Evolutionary conservation across 2,797 vertebrate species (phyloP).

Genomic region (Parambassis ranga): DNA sequence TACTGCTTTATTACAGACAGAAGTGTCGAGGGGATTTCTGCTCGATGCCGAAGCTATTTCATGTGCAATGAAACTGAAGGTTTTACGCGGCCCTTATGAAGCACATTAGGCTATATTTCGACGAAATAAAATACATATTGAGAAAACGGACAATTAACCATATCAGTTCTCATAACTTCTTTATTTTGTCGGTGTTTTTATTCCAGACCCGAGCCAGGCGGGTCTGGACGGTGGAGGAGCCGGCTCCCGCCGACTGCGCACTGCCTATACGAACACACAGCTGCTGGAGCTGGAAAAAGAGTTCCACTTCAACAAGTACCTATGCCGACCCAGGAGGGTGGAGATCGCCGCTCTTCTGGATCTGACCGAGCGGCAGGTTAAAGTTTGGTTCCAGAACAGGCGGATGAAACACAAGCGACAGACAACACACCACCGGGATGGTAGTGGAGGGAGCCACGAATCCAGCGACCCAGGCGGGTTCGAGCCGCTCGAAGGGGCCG

Average conservation of each 20-base stretch:
- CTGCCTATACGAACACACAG: conserved; percentile 99
- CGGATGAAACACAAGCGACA: conserved; percentile 99
- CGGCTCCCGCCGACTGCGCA: conserved; percentile 90
- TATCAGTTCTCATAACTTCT: too few relatives aligned
- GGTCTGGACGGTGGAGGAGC: conserved; percentile 77
- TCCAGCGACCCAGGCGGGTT: conserved; percentile 76
- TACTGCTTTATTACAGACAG: conserved; percentile 54
- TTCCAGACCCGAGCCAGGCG: conserved; percentile 79
- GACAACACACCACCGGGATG: conserved; percentile 86
- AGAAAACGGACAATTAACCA: too few relatives aligned
- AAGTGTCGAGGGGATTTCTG: conserved; percentile 31
- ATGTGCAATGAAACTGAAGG: conserved; percentile 27
- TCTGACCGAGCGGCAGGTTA: conserved; percentile 96
- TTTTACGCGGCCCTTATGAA: conserved; percentile 19
- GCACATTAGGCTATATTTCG: too few relatives aligned
- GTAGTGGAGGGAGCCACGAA: conserved; percentile 67
- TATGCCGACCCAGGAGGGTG: conserved; percentile 93
- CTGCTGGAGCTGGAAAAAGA: conserved; percentile 98
- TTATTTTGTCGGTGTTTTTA: too few relatives aligned
- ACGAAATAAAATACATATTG: too few relatives aligned
- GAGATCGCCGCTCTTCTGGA: conserved; percentile 96
- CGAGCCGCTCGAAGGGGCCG: conserved; percentile 82
- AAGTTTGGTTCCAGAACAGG: conserved; percentile 99
- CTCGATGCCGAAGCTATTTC: conserved; percentile 26
- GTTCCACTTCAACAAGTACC: conserved; percentile 99